Evolutionary conservation across 2,113 vertebrate species (phyloP).

Genomic region (Marcusenius ussheri): DNA sequence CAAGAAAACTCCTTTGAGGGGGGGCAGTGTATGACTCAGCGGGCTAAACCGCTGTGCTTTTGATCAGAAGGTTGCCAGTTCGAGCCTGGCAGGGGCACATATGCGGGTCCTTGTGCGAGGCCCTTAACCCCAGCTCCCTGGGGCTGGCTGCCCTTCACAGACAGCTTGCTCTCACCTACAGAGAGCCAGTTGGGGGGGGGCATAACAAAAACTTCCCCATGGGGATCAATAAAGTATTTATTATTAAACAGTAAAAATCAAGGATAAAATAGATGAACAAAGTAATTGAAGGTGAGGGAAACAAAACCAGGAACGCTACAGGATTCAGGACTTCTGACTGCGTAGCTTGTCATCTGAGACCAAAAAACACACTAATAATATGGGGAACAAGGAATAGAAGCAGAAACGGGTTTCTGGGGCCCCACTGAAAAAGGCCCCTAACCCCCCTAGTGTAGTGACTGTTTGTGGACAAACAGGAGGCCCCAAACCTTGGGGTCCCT

Average conservation of each 20-base stretch:
- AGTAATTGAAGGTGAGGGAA: background rate
- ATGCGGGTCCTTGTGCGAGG: too few species aligned
- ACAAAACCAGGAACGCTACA: background rate
- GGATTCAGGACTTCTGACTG: background rate
- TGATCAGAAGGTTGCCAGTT: too few species aligned
- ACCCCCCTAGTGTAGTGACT: background rate
- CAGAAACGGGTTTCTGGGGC: background rate
- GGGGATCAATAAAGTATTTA: too few species aligned
- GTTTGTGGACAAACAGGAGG: background rate
- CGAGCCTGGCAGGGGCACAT: too few species aligned
- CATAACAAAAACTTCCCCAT: too few species aligned
- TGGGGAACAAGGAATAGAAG: background rate
- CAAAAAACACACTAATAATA: background rate
- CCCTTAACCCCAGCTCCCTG: too few species aligned
- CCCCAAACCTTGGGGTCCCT: background rate
- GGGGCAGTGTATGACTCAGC: too few species aligned
- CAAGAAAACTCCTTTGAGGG: background rate
- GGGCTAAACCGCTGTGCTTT: too few species aligned
- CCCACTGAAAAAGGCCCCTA: background rate
- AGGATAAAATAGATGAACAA: background rate
- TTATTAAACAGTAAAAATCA: background rate
- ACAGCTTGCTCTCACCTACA: background rate
- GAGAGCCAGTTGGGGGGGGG: too few species aligned
- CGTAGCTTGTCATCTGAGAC: background rate
- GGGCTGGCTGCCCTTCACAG: too few species aligned